These are phyloP conservation scores for Gymnocheta viridis DNA, from an alignment of 2,888 invertebrate species.

Conservation along the genomic window DNA sequence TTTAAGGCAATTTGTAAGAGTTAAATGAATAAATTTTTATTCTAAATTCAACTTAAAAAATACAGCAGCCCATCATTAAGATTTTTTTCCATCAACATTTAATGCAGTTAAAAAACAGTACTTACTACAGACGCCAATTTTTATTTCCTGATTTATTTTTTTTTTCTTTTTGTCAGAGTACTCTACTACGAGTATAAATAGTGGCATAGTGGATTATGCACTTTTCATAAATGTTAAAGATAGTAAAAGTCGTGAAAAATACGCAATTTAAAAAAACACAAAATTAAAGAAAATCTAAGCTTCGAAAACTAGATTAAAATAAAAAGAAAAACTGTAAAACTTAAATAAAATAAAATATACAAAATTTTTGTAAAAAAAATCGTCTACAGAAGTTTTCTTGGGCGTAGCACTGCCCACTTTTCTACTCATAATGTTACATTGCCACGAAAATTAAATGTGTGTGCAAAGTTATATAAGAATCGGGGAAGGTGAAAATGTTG, in stretches of 20 bases:
- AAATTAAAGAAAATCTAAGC: not conserved
- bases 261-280: too few species aligned
- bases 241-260: too few species aligned
- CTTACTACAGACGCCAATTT: constrained; percentile 61
- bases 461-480: too few species aligned
- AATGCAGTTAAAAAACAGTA: constrained; percentile 17
- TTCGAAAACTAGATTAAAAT: not conserved
- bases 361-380: too few species aligned
- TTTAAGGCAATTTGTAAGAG: constrained; percentile 47
- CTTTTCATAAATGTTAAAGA: too few species aligned
- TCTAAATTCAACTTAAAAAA: constrained; percentile 46
- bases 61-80: constrained; percentile 46
- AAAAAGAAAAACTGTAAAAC: too few species aligned
- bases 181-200: not conserved
- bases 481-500: too few species aligned
- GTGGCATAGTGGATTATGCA: not conserved
- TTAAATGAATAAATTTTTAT: constrained; percentile 32
- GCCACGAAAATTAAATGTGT: too few species aligned
- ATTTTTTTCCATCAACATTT: constrained; percentile 29
- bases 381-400: too few species aligned
- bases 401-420: too few species aligned
- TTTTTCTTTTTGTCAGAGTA: not conserved
- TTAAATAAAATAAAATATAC: too few species aligned
- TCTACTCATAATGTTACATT: too few species aligned
- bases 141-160: constrained; percentile 42